Conservation (phyloP, 2,797 vertebrate genomes). For the Lepus townsendii region DNA sequence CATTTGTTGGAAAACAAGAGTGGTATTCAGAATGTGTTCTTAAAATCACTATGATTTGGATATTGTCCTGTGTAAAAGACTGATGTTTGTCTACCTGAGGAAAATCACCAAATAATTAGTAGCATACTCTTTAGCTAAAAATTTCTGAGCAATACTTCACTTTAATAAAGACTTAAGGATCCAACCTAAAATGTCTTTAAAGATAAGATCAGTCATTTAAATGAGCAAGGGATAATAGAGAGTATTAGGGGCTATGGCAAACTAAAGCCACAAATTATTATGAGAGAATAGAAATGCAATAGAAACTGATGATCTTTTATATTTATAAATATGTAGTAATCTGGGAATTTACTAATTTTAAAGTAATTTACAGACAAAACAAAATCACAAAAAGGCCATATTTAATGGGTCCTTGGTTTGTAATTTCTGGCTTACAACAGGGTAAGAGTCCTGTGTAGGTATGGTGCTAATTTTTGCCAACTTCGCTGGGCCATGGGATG, state of each 20-base stretch:
- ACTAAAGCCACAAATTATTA: background rate
- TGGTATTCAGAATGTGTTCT: background rate
- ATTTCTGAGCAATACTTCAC: background rate
- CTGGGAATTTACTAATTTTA: background rate
- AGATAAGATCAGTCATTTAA: background rate
- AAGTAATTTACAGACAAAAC: background rate
- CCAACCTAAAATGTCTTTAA: background rate
- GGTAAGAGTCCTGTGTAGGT: background rate
- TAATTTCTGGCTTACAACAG: background rate
- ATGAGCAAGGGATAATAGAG: background rate
- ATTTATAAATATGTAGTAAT: background rate
- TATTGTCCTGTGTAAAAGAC: conserved; percentile 11
- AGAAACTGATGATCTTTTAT: background rate
- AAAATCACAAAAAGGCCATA: background rate
- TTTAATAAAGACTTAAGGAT: background rate
- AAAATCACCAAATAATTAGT: background rate
- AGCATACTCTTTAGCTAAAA: background rate
- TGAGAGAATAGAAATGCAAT: background rate
- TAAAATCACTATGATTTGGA: background rate
- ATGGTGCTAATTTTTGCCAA: too few relatives aligned
- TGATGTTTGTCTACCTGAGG: background rate
- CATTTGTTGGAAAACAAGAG: background rate
- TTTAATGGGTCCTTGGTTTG: background rate
- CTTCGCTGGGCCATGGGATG: too few relatives aligned
- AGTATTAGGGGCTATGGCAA: too few relatives aligned